These are phyloP conservation scores for Chloroceryle inda DNA, from an alignment of 2,797 vertebrate species.

Conservation along the genomic window DNA sequence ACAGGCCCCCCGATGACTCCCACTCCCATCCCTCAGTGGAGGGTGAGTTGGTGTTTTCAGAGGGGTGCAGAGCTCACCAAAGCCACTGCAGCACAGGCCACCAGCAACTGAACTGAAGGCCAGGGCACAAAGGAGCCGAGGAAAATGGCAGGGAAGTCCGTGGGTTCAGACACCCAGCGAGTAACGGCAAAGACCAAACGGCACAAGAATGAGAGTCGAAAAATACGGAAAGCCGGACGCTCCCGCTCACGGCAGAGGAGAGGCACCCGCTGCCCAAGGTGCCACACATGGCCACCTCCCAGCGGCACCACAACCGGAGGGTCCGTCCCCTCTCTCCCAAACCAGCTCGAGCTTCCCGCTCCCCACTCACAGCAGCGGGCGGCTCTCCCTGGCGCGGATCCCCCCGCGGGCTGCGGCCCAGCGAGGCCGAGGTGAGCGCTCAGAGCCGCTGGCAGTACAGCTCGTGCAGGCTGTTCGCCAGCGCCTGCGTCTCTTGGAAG, in stretches of 20 bases:
- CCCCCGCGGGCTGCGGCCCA: not conserved
- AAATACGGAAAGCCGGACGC: not conserved
- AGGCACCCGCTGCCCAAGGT: not conserved
- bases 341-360: not conserved
- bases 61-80: not conserved
- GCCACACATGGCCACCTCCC: not conserved
- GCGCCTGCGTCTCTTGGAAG: conserved; percentile 87
- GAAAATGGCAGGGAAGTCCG: not conserved
- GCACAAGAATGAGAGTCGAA: not conserved
- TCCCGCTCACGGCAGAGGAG: not conserved
- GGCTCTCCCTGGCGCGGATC: accelerated
- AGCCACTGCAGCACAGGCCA: not conserved
- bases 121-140: not conserved
- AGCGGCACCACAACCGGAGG: not conserved
- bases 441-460: conserved; percentile 84
- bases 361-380: not conserved
- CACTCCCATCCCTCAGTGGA: not conserved
- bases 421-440: not conserved
- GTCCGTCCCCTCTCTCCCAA: not conserved
- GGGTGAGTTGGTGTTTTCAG: not conserved
- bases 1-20: not conserved
- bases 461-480: conserved; percentile 86
- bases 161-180: not conserved
- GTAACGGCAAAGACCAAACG: not conserved
- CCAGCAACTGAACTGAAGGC: not conserved